Evolutionary conservation across 2,113 vertebrate genomes (phyloP).

Genomic region (Xerus inauris): DNA sequence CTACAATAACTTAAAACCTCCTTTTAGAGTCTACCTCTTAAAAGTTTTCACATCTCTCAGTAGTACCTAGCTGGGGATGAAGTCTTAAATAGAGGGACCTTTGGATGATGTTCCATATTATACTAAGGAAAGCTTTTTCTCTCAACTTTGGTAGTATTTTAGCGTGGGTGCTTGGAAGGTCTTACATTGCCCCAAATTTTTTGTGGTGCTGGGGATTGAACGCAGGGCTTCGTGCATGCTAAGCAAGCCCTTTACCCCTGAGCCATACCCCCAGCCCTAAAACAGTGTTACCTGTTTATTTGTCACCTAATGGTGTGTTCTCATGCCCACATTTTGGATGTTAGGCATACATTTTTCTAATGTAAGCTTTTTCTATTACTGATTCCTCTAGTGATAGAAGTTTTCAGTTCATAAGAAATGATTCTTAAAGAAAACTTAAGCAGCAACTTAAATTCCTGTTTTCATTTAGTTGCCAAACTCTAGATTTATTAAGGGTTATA

Average conservation of each 20-base stretch:
- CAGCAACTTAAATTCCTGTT: not conserved
- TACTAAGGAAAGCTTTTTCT: not conserved
- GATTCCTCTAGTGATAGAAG: not conserved
- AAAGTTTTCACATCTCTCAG: not conserved
- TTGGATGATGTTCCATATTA: not conserved
- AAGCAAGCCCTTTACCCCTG: too few relatives aligned
- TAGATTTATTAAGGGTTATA: not conserved
- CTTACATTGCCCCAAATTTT: not conserved
- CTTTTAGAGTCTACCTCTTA: not conserved
- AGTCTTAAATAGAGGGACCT: too few relatives aligned
- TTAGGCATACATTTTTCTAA: not conserved
- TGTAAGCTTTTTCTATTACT: not conserved
- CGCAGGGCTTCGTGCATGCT: too few relatives aligned
- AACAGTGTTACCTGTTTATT: not conserved
- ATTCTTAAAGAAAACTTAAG: conserved; percentile 20
- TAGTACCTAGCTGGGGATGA: not conserved
- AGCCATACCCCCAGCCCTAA: not conserved
- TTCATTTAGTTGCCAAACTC: not conserved
- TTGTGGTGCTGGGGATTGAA: too few relatives aligned
- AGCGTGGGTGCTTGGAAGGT: not conserved
- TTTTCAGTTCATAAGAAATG: not conserved
- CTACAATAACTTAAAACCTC: not conserved
- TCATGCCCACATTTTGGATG: not conserved
- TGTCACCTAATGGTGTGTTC: not conserved
- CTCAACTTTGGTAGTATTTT: not conserved